phyloP scores from a whole-genome alignment of 2,797 vertebrate species.

The Ambastaia sidthimunki region DNA sequence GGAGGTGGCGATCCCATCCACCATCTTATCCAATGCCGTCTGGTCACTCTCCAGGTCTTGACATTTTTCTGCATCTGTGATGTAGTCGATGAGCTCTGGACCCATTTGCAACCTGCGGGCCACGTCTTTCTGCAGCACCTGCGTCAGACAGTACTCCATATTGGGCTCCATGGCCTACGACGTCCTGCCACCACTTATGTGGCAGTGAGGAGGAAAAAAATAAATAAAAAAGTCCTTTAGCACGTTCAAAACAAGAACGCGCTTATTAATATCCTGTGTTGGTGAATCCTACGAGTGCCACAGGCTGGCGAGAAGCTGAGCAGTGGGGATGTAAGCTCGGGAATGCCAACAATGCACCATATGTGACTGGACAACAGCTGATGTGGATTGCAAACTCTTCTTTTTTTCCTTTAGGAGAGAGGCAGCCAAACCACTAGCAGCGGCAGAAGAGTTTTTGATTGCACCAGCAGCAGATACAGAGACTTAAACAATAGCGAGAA shows the following conservation, averaged over 20 bases:
- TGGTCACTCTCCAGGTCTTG: conserved; percentile 95
- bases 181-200: conserved; percentile 51
- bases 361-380: conserved; percentile 96
- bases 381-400: conserved; percentile 73
- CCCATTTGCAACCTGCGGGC: conserved; percentile 94
- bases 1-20: conserved; percentile 92
- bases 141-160: conserved; percentile 92
- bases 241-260: conserved; percentile 63
- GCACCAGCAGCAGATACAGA: conserved; percentile 69
- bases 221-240: conserved; percentile 68
- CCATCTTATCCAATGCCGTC: conserved; percentile 94
- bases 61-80: conserved; percentile 92
- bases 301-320: conserved; percentile 82
- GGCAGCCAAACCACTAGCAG: conserved; percentile 83
- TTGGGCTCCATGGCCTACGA: conserved; percentile 84
- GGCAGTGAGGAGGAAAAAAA: conserved; percentile 55
- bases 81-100: conserved; percentile 93
- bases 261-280: conserved; percentile 69
- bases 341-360: conserved; percentile 99
- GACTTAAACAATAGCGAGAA: conserved; percentile 73
- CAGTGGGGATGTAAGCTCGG: conserved; percentile 85
- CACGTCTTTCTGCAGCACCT: conserved; percentile 96
- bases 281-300: conserved; percentile 76
- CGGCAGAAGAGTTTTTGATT: conserved; percentile 70
- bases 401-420: conserved; percentile 71